phyloP scores from a whole-genome alignment of 1,140 invertebrate genomes.

The Drosophila azteca region DNA sequence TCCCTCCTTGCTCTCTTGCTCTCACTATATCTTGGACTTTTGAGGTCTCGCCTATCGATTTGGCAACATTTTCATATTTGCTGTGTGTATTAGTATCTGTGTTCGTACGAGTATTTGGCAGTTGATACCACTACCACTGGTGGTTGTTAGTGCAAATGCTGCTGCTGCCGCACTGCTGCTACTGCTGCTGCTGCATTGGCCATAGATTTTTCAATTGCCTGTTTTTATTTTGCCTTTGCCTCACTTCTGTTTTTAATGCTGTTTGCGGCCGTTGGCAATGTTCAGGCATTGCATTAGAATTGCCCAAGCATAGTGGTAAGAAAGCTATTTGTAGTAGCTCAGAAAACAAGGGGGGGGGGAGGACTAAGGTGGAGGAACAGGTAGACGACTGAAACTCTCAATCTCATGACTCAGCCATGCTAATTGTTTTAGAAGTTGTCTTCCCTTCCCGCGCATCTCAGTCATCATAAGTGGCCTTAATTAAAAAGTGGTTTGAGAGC shows the following conservation, averaged over 20 bases:
- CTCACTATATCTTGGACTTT: conserved; percentile 15
- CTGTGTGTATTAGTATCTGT: conserved; percentile 46
- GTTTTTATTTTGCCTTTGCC: conserved; percentile 45
- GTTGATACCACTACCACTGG: conserved; percentile 40
- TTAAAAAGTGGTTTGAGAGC: conserved; percentile 5
- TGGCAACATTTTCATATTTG: conserved; percentile 76
- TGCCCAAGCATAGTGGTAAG: conserved; percentile 37
- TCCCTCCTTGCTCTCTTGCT: background rate
- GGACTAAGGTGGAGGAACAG: no score
- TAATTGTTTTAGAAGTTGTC: no score
- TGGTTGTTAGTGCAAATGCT: conserved; percentile 27
- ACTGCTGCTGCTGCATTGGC: conserved; percentile 36
- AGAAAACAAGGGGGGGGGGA: conserved; percentile 8
- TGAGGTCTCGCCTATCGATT: conserved; percentile 65
- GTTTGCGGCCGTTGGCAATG: conserved; percentile 28
- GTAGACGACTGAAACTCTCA: no score
- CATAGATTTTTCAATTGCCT: conserved; percentile 64
- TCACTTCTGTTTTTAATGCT: conserved; percentile 56
- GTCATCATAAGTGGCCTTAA: background rate
- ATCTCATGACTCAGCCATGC: no score
- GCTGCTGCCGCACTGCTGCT: conserved; percentile 11
- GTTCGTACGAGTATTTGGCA: conserved; percentile 51
- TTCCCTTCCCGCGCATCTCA: no score
- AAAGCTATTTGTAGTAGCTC: conserved; percentile 16
- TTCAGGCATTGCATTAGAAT: conserved; percentile 54